A percentile compares a stretch with the other conserved stretches of the same genome.
These are phyloP conservation scores for Drosophila picticornis DNA, from an alignment of 2,888 invertebrate genomes.

Conservation along the genomic window DNA sequence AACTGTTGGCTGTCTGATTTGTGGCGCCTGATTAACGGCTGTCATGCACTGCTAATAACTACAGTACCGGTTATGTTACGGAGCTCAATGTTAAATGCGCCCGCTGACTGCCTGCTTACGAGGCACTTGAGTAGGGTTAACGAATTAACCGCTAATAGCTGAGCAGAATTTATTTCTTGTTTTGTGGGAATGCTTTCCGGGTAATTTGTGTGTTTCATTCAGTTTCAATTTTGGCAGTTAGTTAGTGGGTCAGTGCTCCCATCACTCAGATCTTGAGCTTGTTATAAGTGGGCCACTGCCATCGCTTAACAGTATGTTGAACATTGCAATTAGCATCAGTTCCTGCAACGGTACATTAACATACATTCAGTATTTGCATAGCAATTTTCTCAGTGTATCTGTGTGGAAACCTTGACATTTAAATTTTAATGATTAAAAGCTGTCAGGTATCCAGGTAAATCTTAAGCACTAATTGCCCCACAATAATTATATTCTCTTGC, in stretches of 20 bases:
- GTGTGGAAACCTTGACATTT: not conserved
- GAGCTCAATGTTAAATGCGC: slow-evolving; percentile 43
- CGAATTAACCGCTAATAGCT: slow-evolving; percentile 59
- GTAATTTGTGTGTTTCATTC: slow-evolving; percentile 33
- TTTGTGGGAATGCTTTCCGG: slow-evolving; percentile 34
- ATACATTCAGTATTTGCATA: not conserved
- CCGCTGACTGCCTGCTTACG: slow-evolving; percentile 39
- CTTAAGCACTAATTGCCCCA: not conserved
- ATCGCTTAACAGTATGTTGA: slow-evolving; percentile 33
- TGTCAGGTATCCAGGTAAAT: not conserved
- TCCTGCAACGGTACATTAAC: slow-evolving; percentile 29
- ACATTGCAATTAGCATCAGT: slow-evolving; percentile 33
- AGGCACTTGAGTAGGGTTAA: slow-evolving; percentile 63
- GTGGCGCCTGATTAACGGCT: slow-evolving; percentile 76
- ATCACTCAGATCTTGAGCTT: slow-evolving; percentile 24
- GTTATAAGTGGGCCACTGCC: slow-evolving; percentile 33
- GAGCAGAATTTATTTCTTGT: slow-evolving; percentile 24
- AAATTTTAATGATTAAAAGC: not conserved
- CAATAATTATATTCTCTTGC: not conserved
- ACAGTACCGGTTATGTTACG: slow-evolving; percentile 43
- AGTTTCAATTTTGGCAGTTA: slow-evolving; percentile 20
- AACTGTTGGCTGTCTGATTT: slow-evolving; percentile 57
- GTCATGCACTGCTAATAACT: slow-evolving; percentile 57
- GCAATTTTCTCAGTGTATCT: not conserved
- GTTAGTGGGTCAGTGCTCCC: slow-evolving; percentile 57